Evolutionary conservation across 2,888 invertebrate species (phyloP).

Genomic region (Tipula lateralis): DNA sequence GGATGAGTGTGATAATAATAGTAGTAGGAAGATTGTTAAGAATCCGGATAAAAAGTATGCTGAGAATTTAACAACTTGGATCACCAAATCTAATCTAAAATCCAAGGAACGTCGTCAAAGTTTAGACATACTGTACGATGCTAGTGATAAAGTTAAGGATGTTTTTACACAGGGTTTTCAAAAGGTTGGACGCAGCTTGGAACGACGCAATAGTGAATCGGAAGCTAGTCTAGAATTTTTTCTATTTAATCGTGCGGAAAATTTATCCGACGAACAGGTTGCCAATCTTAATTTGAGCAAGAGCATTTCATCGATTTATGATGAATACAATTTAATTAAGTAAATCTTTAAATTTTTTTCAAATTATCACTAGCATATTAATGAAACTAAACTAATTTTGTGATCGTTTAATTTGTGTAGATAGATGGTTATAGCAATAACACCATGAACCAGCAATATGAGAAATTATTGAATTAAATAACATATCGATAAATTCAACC

Average conservation of each 20-base stretch:
- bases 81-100: slow-evolving; percentile 46
- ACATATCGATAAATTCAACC: neutral
- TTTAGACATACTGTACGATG: slow-evolving; percentile 70
- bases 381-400: neutral
- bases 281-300: slow-evolving; percentile 43
- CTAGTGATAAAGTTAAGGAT: slow-evolving; percentile 76
- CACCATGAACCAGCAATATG: neutral
- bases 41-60: slow-evolving; percentile 15
- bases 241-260: slow-evolving; percentile 49
- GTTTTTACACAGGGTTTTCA: slow-evolving; percentile 72
- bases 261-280: slow-evolving; percentile 49
- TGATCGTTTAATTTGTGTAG: neutral
- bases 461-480: slow-evolving; percentile 4
- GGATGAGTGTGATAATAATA: neutral
- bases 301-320: slow-evolving; percentile 30
- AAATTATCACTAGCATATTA: neutral
- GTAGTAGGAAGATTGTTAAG: slow-evolving; percentile 26
- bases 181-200: slow-evolving; percentile 62
- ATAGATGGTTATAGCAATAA: neutral
- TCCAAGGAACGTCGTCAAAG: slow-evolving; percentile 63
- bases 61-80: slow-evolving; percentile 35
- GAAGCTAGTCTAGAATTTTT: slow-evolving; percentile 53
- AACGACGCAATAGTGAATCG: slow-evolving; percentile 68
- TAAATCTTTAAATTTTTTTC: neutral
- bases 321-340: neutral